Conservation (phyloP, 2,113 vertebrate genomes). For the Pao palembangensis region DNA sequence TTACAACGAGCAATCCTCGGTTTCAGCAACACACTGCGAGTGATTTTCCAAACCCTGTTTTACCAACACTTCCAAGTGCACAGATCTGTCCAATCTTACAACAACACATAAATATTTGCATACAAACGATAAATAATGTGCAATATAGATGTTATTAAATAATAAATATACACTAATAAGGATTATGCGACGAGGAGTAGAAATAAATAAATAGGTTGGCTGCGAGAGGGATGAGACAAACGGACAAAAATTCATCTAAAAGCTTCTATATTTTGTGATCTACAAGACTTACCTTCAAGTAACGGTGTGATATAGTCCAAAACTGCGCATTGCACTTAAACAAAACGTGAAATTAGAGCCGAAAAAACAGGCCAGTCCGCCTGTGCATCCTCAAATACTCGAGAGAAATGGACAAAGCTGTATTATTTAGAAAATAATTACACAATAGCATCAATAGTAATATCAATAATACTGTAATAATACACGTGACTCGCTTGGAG, state of each 20-base stretch:
- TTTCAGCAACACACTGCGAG: conserved; percentile 86
- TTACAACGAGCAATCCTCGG: conserved; percentile 82
- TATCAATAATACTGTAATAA: conserved; percentile 83
- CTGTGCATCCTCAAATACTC: conserved; percentile 60
- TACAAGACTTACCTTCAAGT: conserved; percentile 96
- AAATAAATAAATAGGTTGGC: conserved; percentile 88
- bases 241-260: conserved; percentile 58
- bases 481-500: conserved; percentile 83
- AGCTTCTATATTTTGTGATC: conserved; percentile 78
- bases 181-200: conserved; percentile 78
- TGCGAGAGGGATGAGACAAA: conserved; percentile 71
- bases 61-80: conserved; percentile 80
- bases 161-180: conserved; percentile 91
- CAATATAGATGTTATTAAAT: conserved; percentile 94
- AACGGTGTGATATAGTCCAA: conserved; percentile 79
- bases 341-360: conserved; percentile 74
- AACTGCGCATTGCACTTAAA: conserved; percentile 85
- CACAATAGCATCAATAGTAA: conserved; percentile 81
- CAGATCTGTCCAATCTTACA: conserved; percentile 83
- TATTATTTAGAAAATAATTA: conserved; percentile 75
- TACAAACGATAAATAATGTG: conserved; percentile 98
- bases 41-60: conserved; percentile 81
- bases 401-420: conserved; percentile 76
- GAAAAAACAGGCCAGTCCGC: conserved; percentile 70
- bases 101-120: conserved; percentile 88